phyloP scores from a whole-genome alignment of 2,888 invertebrate genomes.

The Tetanocera ferruginea region DNA sequence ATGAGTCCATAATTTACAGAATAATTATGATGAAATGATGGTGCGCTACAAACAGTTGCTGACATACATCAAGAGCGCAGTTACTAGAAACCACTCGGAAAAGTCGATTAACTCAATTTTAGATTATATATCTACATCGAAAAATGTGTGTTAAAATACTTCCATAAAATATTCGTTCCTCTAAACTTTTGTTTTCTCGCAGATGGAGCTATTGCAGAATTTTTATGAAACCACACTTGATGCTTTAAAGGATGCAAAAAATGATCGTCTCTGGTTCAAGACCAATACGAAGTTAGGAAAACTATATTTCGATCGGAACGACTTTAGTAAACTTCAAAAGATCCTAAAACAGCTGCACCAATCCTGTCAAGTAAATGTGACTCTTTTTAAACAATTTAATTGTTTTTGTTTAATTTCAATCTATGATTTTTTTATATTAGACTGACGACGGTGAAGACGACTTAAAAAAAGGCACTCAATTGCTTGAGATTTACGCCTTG shows the following conservation, averaged over 20 bases:
- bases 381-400: neutral
- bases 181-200: constrained; percentile 46
- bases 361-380: constrained; percentile 80
- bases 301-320: constrained; percentile 95
- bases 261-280: constrained; percentile 99
- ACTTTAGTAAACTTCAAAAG: constrained; percentile 93
- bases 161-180: constrained; percentile 1
- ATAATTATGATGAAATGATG: constrained; percentile 97
- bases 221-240: constrained; percentile 98
- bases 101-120: constrained; percentile 99
- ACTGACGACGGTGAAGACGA: constrained; percentile 99
- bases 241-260: constrained; percentile 96
- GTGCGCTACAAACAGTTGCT: constrained; percentile 93
- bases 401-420: constrained; percentile 70
- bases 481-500: constrained; percentile 97
- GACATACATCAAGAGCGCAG: constrained; percentile 98
- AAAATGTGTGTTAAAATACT: constrained; percentile 81
- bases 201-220: constrained; percentile 98
- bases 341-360: constrained; percentile 97
- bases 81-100: constrained; percentile 98
- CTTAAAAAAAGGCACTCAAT: constrained; percentile 96
- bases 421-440: neutral
- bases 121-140: constrained; percentile 99
- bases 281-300: constrained; percentile 99
- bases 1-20: constrained; percentile 71